Evolutionary conservation across 2,888 invertebrate genomes (phyloP).

Genomic region (Pheosia gnoma): DNA sequence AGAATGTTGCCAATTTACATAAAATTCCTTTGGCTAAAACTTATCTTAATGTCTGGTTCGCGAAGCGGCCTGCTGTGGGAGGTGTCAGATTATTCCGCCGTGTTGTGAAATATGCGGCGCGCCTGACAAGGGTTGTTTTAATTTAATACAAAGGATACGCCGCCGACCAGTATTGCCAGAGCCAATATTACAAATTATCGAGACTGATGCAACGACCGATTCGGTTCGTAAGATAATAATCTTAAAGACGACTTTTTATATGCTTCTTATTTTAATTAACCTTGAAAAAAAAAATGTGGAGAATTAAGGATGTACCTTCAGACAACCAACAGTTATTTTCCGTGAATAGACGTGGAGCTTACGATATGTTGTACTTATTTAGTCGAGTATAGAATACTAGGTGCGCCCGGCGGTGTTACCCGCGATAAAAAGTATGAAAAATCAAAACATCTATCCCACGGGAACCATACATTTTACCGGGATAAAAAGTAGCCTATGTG

Average conservation of each 20-base stretch:
- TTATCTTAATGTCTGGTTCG: constrained; percentile 36
- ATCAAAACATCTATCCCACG: too few species aligned
- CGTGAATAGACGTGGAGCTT: too few species aligned
- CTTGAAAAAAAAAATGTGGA: background rate
- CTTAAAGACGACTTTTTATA: background rate
- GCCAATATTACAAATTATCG: background rate
- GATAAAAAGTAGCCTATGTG: too few species aligned
- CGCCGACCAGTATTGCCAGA: constrained; percentile 36
- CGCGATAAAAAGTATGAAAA: too few species aligned
- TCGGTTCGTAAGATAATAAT: background rate
- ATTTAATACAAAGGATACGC: constrained; percentile 74
- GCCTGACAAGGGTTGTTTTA: constrained; percentile 65
- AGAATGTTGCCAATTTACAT: constrained; percentile 69
- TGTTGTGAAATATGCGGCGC: constrained; percentile 65
- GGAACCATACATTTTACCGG: too few species aligned
- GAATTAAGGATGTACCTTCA: too few species aligned
- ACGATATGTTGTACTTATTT: too few species aligned
- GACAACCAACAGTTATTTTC: too few species aligned
- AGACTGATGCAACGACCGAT: background rate
- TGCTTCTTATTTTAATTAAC: background rate
- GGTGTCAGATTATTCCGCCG: constrained; percentile 50
- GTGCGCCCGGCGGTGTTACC: too few species aligned
- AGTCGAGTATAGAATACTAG: too few species aligned
- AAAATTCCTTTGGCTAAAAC: constrained; percentile 63
- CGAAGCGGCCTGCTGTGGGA: constrained; percentile 30